Percentiles rank a stretch among this genome's conserved stretches.
Conservation (phyloP, 2,113 vertebrate genomes). For the Ciconia maguari region DNA sequence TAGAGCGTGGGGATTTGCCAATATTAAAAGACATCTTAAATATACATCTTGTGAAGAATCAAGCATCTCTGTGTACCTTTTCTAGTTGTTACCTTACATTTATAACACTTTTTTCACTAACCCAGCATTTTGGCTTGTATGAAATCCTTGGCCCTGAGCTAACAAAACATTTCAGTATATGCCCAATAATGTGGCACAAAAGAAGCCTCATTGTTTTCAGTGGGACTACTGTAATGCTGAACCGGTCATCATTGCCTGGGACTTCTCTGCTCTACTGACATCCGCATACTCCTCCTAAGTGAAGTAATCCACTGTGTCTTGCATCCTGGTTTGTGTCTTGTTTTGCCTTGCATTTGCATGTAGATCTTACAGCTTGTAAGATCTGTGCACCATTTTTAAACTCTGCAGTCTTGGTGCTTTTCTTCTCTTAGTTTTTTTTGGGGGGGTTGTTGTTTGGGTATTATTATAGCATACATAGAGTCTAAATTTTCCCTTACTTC, state of each 20-base stretch:
- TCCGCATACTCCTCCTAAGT: background rate
- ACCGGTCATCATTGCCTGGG: background rate
- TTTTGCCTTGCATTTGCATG: background rate
- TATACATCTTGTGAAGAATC: background rate
- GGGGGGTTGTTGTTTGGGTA: accelerated
- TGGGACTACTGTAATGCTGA: background rate
- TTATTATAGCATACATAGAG: background rate
- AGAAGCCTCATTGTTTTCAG: background rate
- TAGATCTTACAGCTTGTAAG: background rate
- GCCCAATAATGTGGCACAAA: background rate
- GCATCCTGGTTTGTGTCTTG: background rate
- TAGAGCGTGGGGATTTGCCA: background rate
- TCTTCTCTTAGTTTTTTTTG: background rate
- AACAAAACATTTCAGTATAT: background rate
- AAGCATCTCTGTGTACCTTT: background rate
- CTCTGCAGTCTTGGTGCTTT: background rate
- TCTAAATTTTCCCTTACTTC: background rate
- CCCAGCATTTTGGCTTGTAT: background rate
- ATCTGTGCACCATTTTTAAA: background rate
- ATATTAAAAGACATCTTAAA: background rate
- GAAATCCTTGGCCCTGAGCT: background rate
- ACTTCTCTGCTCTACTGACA: background rate
- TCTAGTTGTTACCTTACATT: background rate
- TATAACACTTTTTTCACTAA: background rate
- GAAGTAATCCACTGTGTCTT: background rate